A percentile compares a stretch with the other conserved stretches of the same genome.
Conservation (phyloP, 2,888 invertebrate genomes). For the Conomelus anceps region DNA sequence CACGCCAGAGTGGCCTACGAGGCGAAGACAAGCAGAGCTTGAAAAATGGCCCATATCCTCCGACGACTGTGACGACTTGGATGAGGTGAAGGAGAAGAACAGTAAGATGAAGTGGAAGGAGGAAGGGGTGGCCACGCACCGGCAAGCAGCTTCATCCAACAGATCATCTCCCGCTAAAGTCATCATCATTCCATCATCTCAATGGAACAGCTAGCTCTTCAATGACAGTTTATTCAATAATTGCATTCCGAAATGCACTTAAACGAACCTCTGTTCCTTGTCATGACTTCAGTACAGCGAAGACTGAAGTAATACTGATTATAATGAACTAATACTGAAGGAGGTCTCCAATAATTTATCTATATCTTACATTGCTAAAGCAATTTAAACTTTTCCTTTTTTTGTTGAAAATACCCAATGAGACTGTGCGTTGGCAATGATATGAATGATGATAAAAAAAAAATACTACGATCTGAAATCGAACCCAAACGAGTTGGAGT, state of each 20-base stretch:
- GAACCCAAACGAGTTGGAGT: too few relatives aligned
- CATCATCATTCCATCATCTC: neutral
- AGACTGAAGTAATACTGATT: neutral
- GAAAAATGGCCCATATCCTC: conserved; percentile 12
- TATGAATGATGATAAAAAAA: too few relatives aligned
- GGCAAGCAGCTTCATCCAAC: neutral
- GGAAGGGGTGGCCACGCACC: neutral
- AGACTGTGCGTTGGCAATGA: too few relatives aligned
- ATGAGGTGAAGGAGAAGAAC: neutral
- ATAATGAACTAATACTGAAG: too few relatives aligned
- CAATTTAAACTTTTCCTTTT: too few relatives aligned
- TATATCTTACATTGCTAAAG: too few relatives aligned
- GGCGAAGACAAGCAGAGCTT: conserved; percentile 4
- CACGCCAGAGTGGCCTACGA: neutral
- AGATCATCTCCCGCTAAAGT: neutral
- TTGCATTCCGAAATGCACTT: neutral
- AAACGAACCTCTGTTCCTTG: neutral
- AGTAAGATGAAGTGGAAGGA: neutral
- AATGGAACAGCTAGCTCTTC: neutral
- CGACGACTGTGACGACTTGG: neutral
- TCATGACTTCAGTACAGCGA: neutral
- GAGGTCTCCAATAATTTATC: too few relatives aligned
- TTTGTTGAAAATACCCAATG: too few relatives aligned
- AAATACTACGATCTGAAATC: too few relatives aligned
- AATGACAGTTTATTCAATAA: neutral